Evolutionary conservation across 2,113 vertebrate genomes (phyloP).

Genomic region (Origma solitaria): DNA sequence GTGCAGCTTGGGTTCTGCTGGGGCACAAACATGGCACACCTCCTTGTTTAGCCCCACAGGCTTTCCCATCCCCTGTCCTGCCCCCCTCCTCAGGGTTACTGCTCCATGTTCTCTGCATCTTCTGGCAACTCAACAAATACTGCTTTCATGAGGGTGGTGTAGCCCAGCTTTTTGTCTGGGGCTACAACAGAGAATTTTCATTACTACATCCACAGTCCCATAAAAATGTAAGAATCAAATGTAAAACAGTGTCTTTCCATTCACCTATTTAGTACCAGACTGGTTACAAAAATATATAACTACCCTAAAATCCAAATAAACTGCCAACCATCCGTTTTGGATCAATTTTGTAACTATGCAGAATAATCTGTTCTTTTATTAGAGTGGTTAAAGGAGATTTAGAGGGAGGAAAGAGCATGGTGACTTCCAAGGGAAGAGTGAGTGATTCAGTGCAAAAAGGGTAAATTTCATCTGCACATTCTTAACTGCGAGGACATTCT

Average conservation of each 20-base stretch:
- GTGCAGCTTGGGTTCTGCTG: not conserved
- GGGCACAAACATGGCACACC: not conserved
- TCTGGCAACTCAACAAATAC: not conserved
- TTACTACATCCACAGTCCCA: not conserved
- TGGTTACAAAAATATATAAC: not conserved
- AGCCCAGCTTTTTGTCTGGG: not conserved
- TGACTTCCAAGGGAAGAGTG: slow-evolving; percentile 67
- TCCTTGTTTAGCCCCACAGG: not conserved
- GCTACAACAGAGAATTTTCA: not conserved
- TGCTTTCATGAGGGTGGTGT: not conserved
- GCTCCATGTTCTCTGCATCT: not conserved
- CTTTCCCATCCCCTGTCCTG: not conserved
- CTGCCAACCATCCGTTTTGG: not conserved
- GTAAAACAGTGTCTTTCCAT: not conserved
- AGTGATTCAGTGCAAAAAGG: slow-evolving; percentile 76
- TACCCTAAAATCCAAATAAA: not conserved
- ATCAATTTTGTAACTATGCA: slow-evolving; percentile 25
- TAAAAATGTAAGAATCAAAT: not conserved
- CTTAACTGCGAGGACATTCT: slow-evolving; percentile 77
- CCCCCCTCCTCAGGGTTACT: not conserved
- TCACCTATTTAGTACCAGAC: not conserved
- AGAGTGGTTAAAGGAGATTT: slow-evolving; percentile 47
- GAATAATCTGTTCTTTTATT: slow-evolving; percentile 24
- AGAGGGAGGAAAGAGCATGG: slow-evolving; percentile 58
- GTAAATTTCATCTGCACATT: slow-evolving; percentile 77